Evolutionary conservation across 2,113 vertebrate genomes (phyloP).

Genomic region (Corythornis cristatus): DNA sequence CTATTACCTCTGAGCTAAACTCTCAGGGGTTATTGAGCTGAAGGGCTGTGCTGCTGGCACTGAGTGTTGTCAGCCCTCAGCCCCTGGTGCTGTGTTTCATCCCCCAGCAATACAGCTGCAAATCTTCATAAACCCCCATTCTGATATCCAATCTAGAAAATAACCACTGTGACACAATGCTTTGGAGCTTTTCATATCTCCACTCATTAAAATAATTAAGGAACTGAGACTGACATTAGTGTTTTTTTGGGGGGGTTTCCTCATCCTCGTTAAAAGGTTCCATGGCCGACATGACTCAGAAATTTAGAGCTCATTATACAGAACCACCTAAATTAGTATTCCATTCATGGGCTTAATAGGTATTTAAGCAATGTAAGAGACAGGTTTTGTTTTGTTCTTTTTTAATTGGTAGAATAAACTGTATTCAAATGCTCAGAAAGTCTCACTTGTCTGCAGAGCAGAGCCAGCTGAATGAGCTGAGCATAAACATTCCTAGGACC

Average conservation of each 20-base stretch:
- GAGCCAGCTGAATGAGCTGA: not conserved
- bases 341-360: slow-evolving; percentile 25
- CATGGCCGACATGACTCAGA: slow-evolving; percentile 31
- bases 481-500: slow-evolving; percentile 20
- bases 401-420: slow-evolving; percentile 67
- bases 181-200: slow-evolving; percentile 39
- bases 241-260: slow-evolving; percentile 39
- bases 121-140: not conserved
- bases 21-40: not conserved
- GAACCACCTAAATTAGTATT: slow-evolving; percentile 59
- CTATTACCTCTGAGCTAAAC: not conserved
- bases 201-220: slow-evolving; percentile 57
- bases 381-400: slow-evolving; percentile 57
- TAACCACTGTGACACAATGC: not conserved
- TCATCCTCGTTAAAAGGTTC: slow-evolving; percentile 14
- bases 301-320: slow-evolving; percentile 62
- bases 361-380: slow-evolving; percentile 59
- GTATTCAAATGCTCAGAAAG: slow-evolving; percentile 49
- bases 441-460: not conserved
- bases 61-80: not conserved
- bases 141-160: slow-evolving; percentile 8
- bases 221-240: slow-evolving; percentile 14
- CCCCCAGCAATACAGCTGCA: not conserved
- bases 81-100: not conserved
- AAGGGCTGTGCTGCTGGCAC: not conserved